Conservation (phyloP, 1,140 invertebrate genomes). For the Manduca sexta region DNA sequence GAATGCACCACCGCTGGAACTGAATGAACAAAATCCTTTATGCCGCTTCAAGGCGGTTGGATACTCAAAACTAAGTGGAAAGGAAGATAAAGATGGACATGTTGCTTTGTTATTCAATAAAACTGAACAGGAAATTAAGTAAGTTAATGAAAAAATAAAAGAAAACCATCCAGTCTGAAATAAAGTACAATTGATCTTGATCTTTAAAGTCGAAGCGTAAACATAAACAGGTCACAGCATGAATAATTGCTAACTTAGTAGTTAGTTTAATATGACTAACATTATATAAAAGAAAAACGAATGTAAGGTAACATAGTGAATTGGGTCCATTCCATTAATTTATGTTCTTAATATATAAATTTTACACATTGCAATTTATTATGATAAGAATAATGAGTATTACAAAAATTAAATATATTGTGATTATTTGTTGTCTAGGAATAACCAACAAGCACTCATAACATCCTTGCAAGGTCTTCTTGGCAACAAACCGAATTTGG, state of each 20-base stretch:
- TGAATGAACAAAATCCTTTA: conserved; percentile 91
- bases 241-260: no score
- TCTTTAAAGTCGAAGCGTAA: no score
- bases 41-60: conserved; percentile 95
- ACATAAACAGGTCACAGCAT: no score
- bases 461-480: conserved; percentile 80
- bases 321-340: background rate
- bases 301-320: no score
- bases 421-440: conserved; percentile 49
- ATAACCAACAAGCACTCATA: conserved; percentile 82
- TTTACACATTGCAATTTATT: background rate
- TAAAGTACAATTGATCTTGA: no score
- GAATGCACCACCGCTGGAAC: conserved; percentile 83
- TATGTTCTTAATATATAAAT: background rate
- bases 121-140: conserved; percentile 81
- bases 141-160: conserved; percentile 26
- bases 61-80: conserved; percentile 87
- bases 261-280: no score
- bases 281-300: no score
- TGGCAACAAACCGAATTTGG: conserved; percentile 88
- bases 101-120: conserved; percentile 89
- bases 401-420: background rate
- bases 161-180: no score
- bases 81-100: conserved; percentile 90
- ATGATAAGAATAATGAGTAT: background rate